phyloP scores from a whole-genome alignment of 2,888 invertebrate species.

The Ypsolopha scabrella region DNA sequence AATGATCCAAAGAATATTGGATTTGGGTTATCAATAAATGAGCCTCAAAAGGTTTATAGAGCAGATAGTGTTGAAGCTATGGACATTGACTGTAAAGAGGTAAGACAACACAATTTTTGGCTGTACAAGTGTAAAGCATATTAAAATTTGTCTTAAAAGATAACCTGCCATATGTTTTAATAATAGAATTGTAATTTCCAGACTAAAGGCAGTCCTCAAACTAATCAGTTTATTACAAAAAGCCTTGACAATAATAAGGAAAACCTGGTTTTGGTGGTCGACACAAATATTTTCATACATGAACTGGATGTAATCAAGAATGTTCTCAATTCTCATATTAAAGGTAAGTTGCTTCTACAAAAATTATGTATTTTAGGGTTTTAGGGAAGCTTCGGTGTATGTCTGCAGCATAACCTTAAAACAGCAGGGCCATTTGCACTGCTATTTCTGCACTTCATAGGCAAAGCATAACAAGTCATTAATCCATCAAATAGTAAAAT shows the following conservation, averaged over 20 bases:
- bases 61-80: conserved; percentile 27
- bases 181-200: conserved; percentile 17
- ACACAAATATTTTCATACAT: conserved; percentile 63
- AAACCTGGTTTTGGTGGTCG: conserved; percentile 49
- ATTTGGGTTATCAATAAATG: not conserved
- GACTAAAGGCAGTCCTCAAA: conserved; percentile 3
- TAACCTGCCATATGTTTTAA: not conserved
- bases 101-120: conserved; percentile 7
- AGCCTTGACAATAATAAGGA: conserved; percentile 20
- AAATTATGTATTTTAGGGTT: too few species aligned
- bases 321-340: conserved; percentile 52
- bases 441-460: too few species aligned
- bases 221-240: conserved; percentile 11
- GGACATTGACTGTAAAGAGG: conserved; percentile 53
- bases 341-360: conserved; percentile 27
- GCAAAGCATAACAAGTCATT: too few species aligned
- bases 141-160: not conserved
- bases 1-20: conserved; percentile 5
- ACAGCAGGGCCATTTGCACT: too few species aligned
- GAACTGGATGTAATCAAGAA: conserved; percentile 52
- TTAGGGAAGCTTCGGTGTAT: too few species aligned
- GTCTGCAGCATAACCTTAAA: not conserved
- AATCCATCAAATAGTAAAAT: too few species aligned
- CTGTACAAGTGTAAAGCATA: not conserved
- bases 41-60: not conserved